phyloP scores from a whole-genome alignment of 2,888 invertebrate species.

The Apotomis turbidana region DNA sequence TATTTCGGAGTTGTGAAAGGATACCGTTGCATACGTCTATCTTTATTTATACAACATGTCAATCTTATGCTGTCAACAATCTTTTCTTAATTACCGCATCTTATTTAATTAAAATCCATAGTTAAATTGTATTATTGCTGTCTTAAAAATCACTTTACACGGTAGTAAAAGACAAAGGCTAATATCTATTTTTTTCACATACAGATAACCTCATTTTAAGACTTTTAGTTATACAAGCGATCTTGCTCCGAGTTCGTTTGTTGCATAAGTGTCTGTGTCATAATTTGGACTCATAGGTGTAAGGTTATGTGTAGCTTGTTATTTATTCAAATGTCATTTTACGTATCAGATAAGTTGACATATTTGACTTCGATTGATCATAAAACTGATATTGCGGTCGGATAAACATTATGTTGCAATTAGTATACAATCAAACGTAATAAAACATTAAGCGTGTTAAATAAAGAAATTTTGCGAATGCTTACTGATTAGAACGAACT shows the following conservation, averaged over 20 bases:
- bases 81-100: neutral
- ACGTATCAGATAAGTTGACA: conserved; percentile 16
- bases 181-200: conserved; percentile 45
- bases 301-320: conserved; percentile 44
- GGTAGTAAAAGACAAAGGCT: conserved; percentile 14
- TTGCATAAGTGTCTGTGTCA: conserved; percentile 70
- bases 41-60: neutral
- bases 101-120: conserved; percentile 7
- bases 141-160: conserved; percentile 4
- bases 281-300: conserved; percentile 50
- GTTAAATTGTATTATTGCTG: conserved; percentile 18
- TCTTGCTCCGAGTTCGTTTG: conserved; percentile 56
- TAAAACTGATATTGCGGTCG: conserved; percentile 2
- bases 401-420: conserved; percentile 19
- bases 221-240: conserved; percentile 60
- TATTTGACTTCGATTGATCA: conserved; percentile 5
- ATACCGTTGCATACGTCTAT: neutral
- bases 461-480: conserved; percentile 24
- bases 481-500: conserved; percentile 6
- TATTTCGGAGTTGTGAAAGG: neutral
- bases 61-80: neutral
- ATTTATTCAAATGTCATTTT: conserved; percentile 23
- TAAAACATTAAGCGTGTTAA: conserved; percentile 17
- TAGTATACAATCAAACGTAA: conserved; percentile 21
- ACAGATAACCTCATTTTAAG: conserved; percentile 49